Evolutionary conservation across 1,140 invertebrate genomes (phyloP).

Genomic region (Drosophila elegans): DNA sequence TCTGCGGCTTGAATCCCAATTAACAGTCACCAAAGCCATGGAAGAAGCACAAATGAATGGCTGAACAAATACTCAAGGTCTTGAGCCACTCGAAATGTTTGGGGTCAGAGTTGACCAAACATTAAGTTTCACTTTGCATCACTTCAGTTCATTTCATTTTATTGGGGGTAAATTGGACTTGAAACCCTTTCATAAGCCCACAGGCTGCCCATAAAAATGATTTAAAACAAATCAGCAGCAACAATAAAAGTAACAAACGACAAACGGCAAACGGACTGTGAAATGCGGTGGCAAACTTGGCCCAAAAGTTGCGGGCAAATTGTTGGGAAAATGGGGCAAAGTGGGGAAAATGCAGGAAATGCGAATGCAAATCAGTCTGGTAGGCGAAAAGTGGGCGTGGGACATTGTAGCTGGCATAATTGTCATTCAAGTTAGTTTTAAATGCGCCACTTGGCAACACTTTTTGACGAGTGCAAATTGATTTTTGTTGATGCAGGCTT

Average conservation of each 20-base stretch:
- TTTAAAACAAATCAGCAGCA: conserved; percentile 39
- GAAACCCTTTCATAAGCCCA: conserved; percentile 22
- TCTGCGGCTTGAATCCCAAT: conserved; percentile 12
- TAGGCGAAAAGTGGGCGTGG: conserved; percentile 2
- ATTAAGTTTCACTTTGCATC: conserved; percentile 39
- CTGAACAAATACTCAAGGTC: conserved; percentile 9
- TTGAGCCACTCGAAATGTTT: conserved; percentile 16
- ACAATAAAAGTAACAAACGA: conserved; percentile 33
- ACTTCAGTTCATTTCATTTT: conserved; percentile 27
- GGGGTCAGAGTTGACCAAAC: conserved; percentile 35
- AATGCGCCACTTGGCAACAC: conserved; percentile 69
- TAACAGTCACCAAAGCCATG: neutral
- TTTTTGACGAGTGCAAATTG: conserved; percentile 68
- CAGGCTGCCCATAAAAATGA: conserved; percentile 21
- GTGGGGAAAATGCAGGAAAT: conserved; percentile 1
- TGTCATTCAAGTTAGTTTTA: conserved; percentile 73
- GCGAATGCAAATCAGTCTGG: conserved; percentile 44
- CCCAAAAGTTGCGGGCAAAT: conserved; percentile 19
- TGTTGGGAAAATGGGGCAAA: neutral
- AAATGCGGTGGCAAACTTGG: conserved; percentile 45
- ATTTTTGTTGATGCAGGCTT: conserved; percentile 52
- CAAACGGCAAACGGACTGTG: conserved; percentile 63
- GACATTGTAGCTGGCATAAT: conserved; percentile 47
- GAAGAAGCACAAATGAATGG: conserved; percentile 23
- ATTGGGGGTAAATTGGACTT: neutral